Evolutionary conservation across 2,888 invertebrate species (phyloP).

Genomic region (Diaphora mendica): DNA sequence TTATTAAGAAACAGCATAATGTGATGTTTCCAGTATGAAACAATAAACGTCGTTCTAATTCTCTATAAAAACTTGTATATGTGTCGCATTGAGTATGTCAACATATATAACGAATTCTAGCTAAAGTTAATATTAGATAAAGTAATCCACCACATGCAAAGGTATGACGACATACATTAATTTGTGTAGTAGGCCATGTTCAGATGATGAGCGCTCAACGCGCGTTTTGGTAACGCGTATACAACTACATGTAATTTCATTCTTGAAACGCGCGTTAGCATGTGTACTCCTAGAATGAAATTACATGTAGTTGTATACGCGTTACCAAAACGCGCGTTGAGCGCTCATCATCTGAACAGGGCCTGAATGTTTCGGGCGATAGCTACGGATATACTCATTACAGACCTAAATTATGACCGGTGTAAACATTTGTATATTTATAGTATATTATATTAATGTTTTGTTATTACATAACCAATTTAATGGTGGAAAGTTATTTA

Average conservation of each 20-base stretch:
- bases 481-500: not conserved
- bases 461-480: not conserved
- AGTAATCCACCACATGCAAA: not conserved
- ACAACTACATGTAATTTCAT: no score
- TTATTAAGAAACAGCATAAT: not conserved
- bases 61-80: not conserved
- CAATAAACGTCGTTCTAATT: not conserved
- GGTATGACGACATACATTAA: not conserved
- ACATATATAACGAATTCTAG: not conserved
- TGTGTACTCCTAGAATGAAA: no score
- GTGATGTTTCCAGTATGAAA: not conserved
- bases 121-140: conserved; percentile 4
- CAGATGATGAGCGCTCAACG: no score
- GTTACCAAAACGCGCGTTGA: no score
- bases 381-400: not conserved
- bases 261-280: no score
- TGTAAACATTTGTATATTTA: not conserved
- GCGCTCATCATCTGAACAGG: no score
- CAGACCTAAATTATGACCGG: not conserved
- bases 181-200: not conserved
- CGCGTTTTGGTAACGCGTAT: no score
- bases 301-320: no score
- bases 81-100: not conserved
- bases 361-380: not conserved
- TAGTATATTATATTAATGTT: not conserved